Base-by-base conservation (phyloP, 2,888 invertebrate genomes). In the Euzophera pinguis region DNA sequence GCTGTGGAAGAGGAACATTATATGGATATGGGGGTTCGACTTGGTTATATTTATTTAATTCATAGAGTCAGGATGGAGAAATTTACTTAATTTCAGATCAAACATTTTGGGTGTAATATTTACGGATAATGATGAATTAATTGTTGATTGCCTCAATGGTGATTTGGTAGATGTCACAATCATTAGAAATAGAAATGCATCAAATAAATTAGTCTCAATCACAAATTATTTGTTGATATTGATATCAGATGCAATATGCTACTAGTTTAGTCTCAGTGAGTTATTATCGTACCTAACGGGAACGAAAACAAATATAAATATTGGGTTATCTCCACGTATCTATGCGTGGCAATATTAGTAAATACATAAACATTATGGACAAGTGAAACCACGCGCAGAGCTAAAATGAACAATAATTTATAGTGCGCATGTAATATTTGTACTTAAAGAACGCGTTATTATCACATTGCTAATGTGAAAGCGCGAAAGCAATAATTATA, bases 401-500 rank as follows among this genome's bases (percentile, higher is more conserved):
- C 13, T 50, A 56, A 45, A 62, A 59, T 32, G 5, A 22, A 3
- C 5, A 22, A 22, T 22, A 22, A 22, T 22, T 22, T 22, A 22
- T 5, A 22, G 2, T 3, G 22, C 22, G 5, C 22, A 32, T 32
- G 10, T 32, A 32, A 32, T 32, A 32, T 4, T 32, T 4, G 32
- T 8, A 5, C 22, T 2, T 22, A 22, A 58, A 57, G 37, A 54
- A 57, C 38, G 16, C 55, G 12, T 38, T 37, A 22, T 8, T 48
- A 43, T 43, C 7, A 12, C 16, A 47, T 48, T 37, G 50, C 51
- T 51, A 43, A 56, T 51, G 55, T 56, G 56, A 56, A 57, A 60
- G 62, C 62, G 69, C 65, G 70, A 73, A 73, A 72, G 70, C 67
- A 58, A 29, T 48, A 9, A 32, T 16, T 34, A 32, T 7, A 10